Evolutionary conservation across 2,113 vertebrate species (phyloP).

Genomic region (Morone chrysops): DNA sequence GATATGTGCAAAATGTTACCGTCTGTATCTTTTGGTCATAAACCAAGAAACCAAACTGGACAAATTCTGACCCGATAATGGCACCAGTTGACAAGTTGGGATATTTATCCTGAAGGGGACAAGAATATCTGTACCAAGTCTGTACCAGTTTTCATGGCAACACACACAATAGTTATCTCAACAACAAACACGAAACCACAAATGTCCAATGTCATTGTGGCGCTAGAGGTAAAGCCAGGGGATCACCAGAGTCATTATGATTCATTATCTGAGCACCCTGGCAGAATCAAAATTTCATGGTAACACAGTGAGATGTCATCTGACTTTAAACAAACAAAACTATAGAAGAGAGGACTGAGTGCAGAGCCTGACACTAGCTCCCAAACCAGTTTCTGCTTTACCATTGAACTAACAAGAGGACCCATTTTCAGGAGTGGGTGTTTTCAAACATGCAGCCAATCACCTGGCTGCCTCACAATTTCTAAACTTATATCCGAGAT

Average conservation of each 20-base stretch:
- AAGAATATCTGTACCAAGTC: not conserved
- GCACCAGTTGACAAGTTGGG: not conserved
- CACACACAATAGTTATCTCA: too few species aligned
- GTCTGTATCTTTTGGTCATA: not conserved
- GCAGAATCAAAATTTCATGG: not conserved
- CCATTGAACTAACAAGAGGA: not conserved
- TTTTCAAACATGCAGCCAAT: constrained; percentile 19
- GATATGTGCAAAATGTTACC: not conserved
- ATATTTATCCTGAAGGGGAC: not conserved
- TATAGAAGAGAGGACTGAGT: not conserved
- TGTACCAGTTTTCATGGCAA: too few species aligned
- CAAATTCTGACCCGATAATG: not conserved
- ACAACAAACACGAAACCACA: too few species aligned
- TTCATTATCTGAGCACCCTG: too few species aligned
- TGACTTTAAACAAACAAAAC: constrained; percentile 23
- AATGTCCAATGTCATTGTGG: too few species aligned
- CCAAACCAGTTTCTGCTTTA: not conserved
- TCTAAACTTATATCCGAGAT: not conserved
- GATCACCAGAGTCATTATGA: too few species aligned
- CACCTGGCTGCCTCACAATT: not conserved
- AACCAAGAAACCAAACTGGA: not conserved
- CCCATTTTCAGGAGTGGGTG: not conserved
- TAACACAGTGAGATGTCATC: not conserved
- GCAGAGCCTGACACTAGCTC: not conserved
- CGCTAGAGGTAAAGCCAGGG: too few species aligned